These are phyloP conservation scores for Lasiurus borealis DNA, from an alignment of 2,113 vertebrate species.

Conservation along the genomic window DNA sequence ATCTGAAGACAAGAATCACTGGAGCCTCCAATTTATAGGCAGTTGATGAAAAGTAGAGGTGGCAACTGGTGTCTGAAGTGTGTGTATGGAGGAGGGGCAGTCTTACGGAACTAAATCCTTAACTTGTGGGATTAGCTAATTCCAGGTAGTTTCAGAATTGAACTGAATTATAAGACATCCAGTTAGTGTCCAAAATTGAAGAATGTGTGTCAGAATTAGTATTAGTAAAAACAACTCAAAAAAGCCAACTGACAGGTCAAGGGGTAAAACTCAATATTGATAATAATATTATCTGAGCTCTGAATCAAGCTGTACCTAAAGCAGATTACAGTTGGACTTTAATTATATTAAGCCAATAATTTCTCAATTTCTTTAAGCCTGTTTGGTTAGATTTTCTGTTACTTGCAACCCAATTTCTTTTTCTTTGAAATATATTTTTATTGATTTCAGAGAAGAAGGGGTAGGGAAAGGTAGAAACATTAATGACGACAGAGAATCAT, in stretches of 20 bases:
- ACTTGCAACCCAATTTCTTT: neutral
- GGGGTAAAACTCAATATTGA: neutral
- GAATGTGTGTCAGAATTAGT: neutral
- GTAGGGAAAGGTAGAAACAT: too few species aligned
- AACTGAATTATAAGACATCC: neutral
- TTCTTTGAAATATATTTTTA: too few species aligned
- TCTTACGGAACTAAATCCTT: neutral
- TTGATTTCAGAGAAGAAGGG: too few species aligned
- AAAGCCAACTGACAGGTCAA: neutral
- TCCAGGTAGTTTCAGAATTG: neutral
- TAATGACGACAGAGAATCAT: too few species aligned
- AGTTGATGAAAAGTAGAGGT: neutral
- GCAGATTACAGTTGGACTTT: neutral
- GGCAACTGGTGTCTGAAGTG: neutral
- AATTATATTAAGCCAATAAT: neutral
- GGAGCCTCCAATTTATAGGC: neutral
- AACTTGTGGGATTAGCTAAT: neutral
- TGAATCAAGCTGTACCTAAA: neutral
- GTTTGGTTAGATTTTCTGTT: neutral
- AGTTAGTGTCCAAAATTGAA: neutral
- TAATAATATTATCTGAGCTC: neutral
- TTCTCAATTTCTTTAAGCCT: neutral
- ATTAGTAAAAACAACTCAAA: neutral
- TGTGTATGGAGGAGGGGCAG: neutral
- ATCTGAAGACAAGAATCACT: neutral